Evolutionary conservation across 2,888 invertebrate species (phyloP), one percentile per base, ranked within the genome.

Genomic region (Mythimna ferrago): DNA sequence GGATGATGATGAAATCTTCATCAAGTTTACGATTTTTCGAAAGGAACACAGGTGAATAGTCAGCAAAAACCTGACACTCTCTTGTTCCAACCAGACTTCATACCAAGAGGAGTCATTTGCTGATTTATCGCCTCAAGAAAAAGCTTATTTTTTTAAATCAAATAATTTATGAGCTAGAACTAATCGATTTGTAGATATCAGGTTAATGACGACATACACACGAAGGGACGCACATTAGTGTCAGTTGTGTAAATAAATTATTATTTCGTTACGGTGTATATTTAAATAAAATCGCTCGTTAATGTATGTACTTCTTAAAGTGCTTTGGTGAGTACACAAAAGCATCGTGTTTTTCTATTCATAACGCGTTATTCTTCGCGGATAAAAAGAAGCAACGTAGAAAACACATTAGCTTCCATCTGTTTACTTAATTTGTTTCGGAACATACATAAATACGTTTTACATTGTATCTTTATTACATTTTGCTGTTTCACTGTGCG

Each of bases 351-450:
- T 44, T 26, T 2, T 7, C 54, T 51, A 10, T 53, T 58, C 53
- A 64, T 35, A 64, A 16, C n/a, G 32, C 3, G 21, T 21, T 38
- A 32, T 70, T 53, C 10, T 62, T 54, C 48, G 16, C 11, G 2
- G 0, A 64, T 63, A 21, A 64, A 71, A 54, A 71, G 9, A 6
- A 58, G 16, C 6, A 58, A 68, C 16, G 69, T n/a, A 21, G 48
- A 66, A 63, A 54, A 71, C 32, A 54, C 63, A 76, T 60, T 77
- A 53, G 32, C 62, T 62, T 57, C 41, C 21, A 53, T 77, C 48
- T 51, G 54, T 54, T 60, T 60, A 44, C 21, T 38, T 54, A 41
- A 54, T 77, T 60, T 64, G 9, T 60, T 64, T 41, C 2, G 19
- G 6, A 71, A 48, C 32, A 21, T 48, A 26, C 6, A 35, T 53